Conservation (phyloP, 2,797 vertebrate genomes). For the Arremon aurantiirostris region DNA sequence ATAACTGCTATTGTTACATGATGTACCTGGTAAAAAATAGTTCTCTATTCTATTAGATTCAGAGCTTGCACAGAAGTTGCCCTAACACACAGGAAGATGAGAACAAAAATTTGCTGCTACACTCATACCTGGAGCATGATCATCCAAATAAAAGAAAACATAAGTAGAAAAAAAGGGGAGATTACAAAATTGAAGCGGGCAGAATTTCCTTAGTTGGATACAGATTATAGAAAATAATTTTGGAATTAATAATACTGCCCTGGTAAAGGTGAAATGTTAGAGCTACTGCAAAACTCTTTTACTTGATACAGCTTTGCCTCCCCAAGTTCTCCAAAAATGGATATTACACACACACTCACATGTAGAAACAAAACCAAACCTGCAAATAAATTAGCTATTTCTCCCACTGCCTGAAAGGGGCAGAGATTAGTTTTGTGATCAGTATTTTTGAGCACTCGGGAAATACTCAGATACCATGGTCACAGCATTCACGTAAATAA, state of each 20-base stretch:
- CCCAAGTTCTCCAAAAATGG: background rate
- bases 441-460: constrained; percentile 27
- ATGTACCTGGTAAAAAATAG: background rate
- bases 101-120: background rate
- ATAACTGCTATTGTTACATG: background rate
- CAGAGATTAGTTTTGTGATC: constrained; percentile 40
- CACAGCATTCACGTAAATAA: constrained; percentile 48
- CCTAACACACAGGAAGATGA: background rate
- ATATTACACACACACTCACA: background rate
- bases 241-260: background rate
- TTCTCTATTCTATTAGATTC: background rate
- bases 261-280: background rate
- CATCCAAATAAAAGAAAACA: background rate
- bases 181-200: background rate
- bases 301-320: background rate
- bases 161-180: background rate
- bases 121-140: background rate
- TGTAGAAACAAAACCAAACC: constrained; percentile 49
- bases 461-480: constrained; percentile 40
- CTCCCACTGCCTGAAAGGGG: constrained; percentile 6
- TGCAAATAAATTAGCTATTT: constrained; percentile 29
- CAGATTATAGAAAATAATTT: background rate
- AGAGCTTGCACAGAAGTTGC: background rate
- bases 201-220: background rate
- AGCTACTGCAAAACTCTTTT: background rate